Percentiles rank a stretch among this genome's conserved stretches.
Evolutionary conservation across 2,888 invertebrate genomes (phyloP).

Genomic region (Odontocolon sp.): DNA sequence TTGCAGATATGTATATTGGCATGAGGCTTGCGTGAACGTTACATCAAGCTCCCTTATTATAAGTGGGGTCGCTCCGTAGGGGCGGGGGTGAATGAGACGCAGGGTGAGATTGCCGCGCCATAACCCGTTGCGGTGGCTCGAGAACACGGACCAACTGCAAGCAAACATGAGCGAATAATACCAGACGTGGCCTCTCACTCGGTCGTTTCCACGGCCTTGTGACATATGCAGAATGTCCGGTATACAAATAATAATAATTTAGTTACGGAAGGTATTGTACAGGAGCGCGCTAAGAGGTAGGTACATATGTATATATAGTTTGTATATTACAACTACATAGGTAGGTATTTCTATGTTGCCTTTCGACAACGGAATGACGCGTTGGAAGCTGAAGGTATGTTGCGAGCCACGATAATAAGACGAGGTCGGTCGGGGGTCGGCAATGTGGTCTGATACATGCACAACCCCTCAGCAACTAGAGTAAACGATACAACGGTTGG

Average conservation of each 20-base stretch:
- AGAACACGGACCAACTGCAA: no score
- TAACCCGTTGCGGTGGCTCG: no score
- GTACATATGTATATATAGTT: neutral
- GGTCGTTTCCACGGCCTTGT: neutral
- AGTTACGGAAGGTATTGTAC: neutral
- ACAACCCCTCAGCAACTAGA: neutral
- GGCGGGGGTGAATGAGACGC: neutral
- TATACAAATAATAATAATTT: neutral
- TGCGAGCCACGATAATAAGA: constrained; percentile 3
- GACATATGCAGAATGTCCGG: neutral
- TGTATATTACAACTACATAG: neutral
- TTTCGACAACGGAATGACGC: constrained; percentile 1
- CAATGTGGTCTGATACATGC: neutral
- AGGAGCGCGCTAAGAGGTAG: neutral
- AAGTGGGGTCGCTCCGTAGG: neutral
- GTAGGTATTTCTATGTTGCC: neutral
- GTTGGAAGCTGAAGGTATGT: constrained; percentile 18
- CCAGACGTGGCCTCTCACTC: constrained; percentile 3
- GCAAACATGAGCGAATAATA: neutral
- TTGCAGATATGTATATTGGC: no score
- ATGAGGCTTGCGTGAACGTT: neutral
- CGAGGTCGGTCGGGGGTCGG: neutral
- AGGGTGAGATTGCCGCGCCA: no score
- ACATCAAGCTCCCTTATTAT: neutral
- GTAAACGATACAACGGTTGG: no score